Conservation (phyloP, 2,113 vertebrate species). For the Dipodomys spectabilis region DNA sequence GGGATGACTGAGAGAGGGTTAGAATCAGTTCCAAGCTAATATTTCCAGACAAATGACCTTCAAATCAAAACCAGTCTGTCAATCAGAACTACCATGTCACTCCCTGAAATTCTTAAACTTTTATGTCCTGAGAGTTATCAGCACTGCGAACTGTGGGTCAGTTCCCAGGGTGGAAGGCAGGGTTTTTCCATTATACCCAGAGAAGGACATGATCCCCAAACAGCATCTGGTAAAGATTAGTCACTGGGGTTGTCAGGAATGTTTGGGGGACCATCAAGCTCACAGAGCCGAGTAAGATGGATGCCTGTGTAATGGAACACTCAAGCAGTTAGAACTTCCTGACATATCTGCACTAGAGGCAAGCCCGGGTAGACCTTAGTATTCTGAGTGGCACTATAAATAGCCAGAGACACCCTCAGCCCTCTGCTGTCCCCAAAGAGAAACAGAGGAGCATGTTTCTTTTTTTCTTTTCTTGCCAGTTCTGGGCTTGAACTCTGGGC, state of each 20-base stretch:
- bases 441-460: not conserved
- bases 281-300: not conserved
- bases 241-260: not conserved
- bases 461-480: no score
- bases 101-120: not conserved
- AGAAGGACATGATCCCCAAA: not conserved
- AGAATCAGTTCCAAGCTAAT: constrained; percentile 35
- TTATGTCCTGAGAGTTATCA: not conserved
- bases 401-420: not conserved
- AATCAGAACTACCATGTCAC: not conserved
- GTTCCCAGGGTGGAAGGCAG: not conserved
- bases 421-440: constrained; percentile 1
- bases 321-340: not conserved
- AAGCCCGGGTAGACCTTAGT: not conserved
- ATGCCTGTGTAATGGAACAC: not conserved
- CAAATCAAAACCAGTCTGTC: constrained; percentile 18
- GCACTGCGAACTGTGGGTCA: not conserved
- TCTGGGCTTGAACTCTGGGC: no score
- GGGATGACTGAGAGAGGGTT: constrained; percentile 33
- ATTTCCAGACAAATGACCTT: constrained; percentile 22
- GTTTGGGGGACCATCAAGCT: not conserved
- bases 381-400: constrained; percentile 9
- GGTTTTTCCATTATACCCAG: not conserved
- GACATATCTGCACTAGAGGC: not conserved
- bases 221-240: constrained; percentile 25